Conservation (phyloP, 2,888 invertebrate species). For the Antitype chi region DNA sequence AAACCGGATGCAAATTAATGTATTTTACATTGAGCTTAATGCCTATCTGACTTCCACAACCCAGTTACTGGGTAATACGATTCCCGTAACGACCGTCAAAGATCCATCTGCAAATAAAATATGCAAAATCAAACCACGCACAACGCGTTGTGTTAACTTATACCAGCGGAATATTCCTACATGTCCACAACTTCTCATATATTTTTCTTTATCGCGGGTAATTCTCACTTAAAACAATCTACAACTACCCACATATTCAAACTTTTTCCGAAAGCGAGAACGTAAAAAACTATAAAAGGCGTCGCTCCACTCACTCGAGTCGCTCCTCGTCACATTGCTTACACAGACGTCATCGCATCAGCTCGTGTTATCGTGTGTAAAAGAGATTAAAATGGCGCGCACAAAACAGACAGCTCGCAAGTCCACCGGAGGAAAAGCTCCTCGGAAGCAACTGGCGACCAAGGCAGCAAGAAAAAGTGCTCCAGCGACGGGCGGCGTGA, state of each 20-base stretch:
- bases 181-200: neutral
- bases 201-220: neutral
- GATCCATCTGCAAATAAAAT: neutral
- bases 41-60: too few relatives aligned
- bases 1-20: too few relatives aligned
- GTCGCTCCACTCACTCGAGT: neutral
- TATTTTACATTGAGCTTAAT: too few relatives aligned
- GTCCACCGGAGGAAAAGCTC: conserved; percentile 94
- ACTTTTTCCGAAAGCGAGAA: neutral
- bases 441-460: conserved; percentile 93
- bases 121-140: neutral
- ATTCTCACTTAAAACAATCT: neutral
- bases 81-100: too few relatives aligned
- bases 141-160: neutral
- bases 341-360: neutral
- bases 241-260: conserved; percentile 23
- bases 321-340: neutral
- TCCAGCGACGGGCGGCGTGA: conserved; percentile 93
- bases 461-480: conserved; percentile 94
- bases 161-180: conserved; percentile 4
- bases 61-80: too few relatives aligned
- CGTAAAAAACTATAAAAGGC: conserved; percentile 37
- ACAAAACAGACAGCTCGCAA: conserved; percentile 94
- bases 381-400: conserved; percentile 90
- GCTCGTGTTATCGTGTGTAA: neutral